Conservation (phyloP, 2,888 invertebrate species). For the Melieria picta region DNA sequence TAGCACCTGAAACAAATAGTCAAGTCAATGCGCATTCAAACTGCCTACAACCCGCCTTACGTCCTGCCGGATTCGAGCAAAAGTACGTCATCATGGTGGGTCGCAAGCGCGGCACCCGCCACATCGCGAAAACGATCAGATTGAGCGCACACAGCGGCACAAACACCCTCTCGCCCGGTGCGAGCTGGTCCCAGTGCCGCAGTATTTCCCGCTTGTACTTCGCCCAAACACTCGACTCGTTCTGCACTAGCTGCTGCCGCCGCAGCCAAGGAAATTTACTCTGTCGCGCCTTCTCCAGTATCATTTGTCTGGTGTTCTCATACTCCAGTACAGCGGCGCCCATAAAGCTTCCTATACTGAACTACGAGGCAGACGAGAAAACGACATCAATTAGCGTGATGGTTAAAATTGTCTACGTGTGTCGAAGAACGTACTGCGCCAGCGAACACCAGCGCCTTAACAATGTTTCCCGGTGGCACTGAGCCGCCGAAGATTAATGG, state of each 20-base stretch:
- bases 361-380: slow-evolving; percentile 64
- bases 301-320: slow-evolving; percentile 69
- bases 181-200: slow-evolving; percentile 76
- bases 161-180: slow-evolving; percentile 81
- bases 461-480: slow-evolving; percentile 53
- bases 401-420: too few species aligned
- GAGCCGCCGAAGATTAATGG: slow-evolving; percentile 40
- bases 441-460: slow-evolving; percentile 59
- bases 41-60: slow-evolving; percentile 67
- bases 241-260: slow-evolving; percentile 38
- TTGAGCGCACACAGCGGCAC: slow-evolving; percentile 83
- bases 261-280: slow-evolving; percentile 55
- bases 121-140: slow-evolving; percentile 80
- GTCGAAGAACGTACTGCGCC: slow-evolving; percentile 53
- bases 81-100: slow-evolving; percentile 86
- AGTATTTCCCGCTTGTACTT: slow-evolving; percentile 53
- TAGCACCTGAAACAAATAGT: slow-evolving; percentile 68
- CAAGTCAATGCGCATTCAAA: neutral
- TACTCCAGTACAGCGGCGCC: slow-evolving; percentile 90
- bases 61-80: slow-evolving; percentile 81
- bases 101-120: slow-evolving; percentile 80
- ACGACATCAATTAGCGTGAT: neutral
- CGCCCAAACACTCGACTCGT: slow-evolving; percentile 48
- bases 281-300: slow-evolving; percentile 66
- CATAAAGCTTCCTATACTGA: slow-evolving; percentile 74